These are phyloP conservation scores for Thelaira solivaga DNA, from an alignment of 2,888 invertebrate genomes.

Conservation along the genomic window DNA sequence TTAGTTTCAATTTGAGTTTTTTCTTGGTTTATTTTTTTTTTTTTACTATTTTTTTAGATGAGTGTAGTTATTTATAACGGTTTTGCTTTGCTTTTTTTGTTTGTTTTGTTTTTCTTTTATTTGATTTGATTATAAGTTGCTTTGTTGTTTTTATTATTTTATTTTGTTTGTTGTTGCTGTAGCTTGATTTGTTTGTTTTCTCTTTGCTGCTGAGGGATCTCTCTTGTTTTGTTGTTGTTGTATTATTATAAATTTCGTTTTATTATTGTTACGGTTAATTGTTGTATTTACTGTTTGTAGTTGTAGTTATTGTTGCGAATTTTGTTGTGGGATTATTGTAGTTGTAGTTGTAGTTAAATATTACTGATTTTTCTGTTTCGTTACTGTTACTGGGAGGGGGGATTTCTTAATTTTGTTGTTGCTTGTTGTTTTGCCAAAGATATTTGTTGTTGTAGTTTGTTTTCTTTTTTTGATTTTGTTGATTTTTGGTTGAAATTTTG, in stretches of 20 bases:
- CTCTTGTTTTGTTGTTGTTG: constrained; percentile 34
- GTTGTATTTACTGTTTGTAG: constrained; percentile 56
- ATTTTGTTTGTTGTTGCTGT: constrained; percentile 57
- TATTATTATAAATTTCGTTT: constrained; percentile 56
- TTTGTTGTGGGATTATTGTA: constrained; percentile 27
- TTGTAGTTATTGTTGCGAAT: constrained; percentile 60
- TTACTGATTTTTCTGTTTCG: constrained; percentile 62
- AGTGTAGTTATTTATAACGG: constrained; percentile 44
- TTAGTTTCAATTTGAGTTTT: constrained; percentile 10
- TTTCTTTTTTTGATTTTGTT: constrained; percentile 64
- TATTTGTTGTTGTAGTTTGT: constrained; percentile 64
- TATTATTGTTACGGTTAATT: constrained; percentile 61
- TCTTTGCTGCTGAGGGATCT: constrained; percentile 31
- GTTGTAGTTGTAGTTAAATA: constrained; percentile 61
- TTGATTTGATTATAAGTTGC: constrained; percentile 61
- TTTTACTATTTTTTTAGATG: constrained; percentile 54
- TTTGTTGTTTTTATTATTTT: constrained; percentile 49
- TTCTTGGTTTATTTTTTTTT: constrained; percentile 25
- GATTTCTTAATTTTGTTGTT: constrained; percentile 40
- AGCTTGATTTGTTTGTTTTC: background rate
- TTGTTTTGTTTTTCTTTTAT: constrained; percentile 64
- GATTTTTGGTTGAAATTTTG: constrained; percentile 75
- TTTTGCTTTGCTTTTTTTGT: too few relatives aligned
- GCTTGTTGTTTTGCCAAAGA: constrained; percentile 63
- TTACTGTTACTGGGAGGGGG: constrained; percentile 43